Conservation (phyloP, 2,797 vertebrate species). For the Enteromius viviparus region DNA sequence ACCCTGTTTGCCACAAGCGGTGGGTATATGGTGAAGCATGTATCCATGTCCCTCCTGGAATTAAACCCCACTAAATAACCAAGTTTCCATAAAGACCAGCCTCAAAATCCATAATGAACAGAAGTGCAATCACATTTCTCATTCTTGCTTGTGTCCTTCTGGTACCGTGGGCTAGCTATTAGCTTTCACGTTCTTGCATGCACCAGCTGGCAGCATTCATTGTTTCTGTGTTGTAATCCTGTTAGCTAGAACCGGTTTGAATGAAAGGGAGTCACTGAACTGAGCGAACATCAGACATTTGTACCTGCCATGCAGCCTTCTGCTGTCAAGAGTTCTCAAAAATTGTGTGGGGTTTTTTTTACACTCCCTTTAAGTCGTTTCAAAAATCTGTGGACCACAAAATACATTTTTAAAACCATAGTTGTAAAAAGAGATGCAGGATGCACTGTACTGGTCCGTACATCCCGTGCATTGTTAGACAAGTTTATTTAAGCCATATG, state of each 20-base stretch:
- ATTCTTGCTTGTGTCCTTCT: constrained; percentile 7
- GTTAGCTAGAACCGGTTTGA: constrained; percentile 27
- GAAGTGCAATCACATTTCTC: neutral
- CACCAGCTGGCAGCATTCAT: constrained; percentile 26
- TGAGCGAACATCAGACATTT: neutral
- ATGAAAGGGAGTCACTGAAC: constrained; percentile 5
- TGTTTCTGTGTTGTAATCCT: constrained; percentile 38
- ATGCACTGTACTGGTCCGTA: neutral
- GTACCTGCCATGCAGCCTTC: neutral
- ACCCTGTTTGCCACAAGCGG: neutral
- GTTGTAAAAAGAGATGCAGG: neutral
- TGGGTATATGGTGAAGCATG: neutral
- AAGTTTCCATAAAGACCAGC: constrained; percentile 39
- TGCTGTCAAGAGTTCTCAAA: neutral
- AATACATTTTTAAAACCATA: neutral
- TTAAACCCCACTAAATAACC: constrained; percentile 16
- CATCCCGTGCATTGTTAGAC: neutral
- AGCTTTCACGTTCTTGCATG: constrained; percentile 13
- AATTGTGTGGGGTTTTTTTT: neutral
- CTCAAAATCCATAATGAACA: neutral
- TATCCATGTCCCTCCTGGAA: neutral
- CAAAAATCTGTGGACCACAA: neutral
- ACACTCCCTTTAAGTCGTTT: neutral
- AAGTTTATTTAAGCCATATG: neutral
- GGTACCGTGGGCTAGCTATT: constrained; percentile 30